Percentiles rank a stretch among this genome's conserved stretches.
These are phyloP conservation scores for Ypsolopha sequella DNA, from an alignment of 2,888 invertebrate species.

Conservation along the genomic window DNA sequence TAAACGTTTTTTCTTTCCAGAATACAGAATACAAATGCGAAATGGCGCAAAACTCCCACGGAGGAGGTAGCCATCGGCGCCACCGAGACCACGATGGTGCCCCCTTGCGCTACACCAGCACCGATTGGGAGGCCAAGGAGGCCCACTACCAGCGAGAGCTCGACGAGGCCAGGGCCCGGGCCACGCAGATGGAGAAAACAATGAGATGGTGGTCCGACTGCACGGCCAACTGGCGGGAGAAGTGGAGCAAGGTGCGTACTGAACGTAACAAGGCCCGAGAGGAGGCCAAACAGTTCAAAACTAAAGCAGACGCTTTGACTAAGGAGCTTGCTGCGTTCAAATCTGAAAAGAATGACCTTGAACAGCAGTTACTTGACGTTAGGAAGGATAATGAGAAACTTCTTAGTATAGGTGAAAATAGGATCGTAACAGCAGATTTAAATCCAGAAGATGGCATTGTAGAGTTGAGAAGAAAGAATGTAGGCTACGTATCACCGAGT, in stretches of 20 bases:
- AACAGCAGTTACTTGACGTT: conserved; percentile 80
- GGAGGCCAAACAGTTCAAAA: conserved; percentile 85
- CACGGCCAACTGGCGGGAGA: conserved; percentile 95
- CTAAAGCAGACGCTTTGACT: conserved; percentile 81
- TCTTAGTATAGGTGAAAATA: conserved; percentile 60
- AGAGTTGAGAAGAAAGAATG: conserved; percentile 46
- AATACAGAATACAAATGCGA: conserved; percentile 20
- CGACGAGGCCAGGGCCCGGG: conserved; percentile 93
- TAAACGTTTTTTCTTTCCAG: neutral
- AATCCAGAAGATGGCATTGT: conserved; percentile 45
- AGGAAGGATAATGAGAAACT: conserved; percentile 87
- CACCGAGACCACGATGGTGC: conserved; percentile 67
- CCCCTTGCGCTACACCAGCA: conserved; percentile 74
- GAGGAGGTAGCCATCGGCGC: conserved; percentile 75
- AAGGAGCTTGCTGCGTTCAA: conserved; percentile 83
- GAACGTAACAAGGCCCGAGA: conserved; percentile 95
- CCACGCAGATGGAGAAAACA: conserved; percentile 99
- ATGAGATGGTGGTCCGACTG: conserved; percentile 99
- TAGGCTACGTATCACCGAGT: conserved; percentile 38
- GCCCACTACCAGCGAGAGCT: conserved; percentile 81
- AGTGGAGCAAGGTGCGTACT: conserved; percentile 93
- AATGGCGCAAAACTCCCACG: conserved; percentile 77
- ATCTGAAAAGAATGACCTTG: conserved; percentile 83
- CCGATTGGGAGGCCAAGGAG: conserved; percentile 85
- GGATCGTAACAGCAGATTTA: conserved; percentile 48